Evolutionary conservation across 2,113 vertebrate genomes (phyloP).

Genomic region (Pomatorhinus ruficollis): DNA sequence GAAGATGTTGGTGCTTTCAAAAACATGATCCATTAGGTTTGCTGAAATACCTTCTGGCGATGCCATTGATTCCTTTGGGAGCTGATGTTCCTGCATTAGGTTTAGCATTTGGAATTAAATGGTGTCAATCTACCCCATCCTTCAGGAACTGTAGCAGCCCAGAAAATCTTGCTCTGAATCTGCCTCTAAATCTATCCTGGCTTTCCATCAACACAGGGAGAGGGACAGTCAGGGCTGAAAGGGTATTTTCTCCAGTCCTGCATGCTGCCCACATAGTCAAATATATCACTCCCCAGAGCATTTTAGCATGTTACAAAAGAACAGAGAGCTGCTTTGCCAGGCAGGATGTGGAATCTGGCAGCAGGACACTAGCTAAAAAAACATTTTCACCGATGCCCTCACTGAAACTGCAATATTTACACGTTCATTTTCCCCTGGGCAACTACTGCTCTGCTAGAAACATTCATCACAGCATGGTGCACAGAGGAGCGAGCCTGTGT

Average conservation of each 20-base stretch:
- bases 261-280: background rate
- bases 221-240: background rate
- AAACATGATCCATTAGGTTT: background rate
- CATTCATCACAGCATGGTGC: background rate
- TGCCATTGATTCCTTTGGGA: background rate
- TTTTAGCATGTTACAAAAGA: background rate
- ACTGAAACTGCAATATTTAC: conserved; percentile 24
- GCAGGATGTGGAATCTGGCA: background rate
- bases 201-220: background rate
- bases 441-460: background rate
- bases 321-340: background rate
- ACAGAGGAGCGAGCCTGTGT: background rate
- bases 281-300: background rate
- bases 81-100: background rate
- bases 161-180: background rate
- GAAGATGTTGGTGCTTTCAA: background rate
- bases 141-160: background rate
- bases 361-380: background rate
- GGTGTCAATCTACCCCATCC: background rate
- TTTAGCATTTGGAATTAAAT: background rate
- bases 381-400: background rate
- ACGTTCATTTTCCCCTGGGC: background rate
- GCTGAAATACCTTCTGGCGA: background rate
- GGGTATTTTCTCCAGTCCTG: background rate
- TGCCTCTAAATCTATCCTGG: background rate